Conservation (phyloP, 2,888 invertebrate species). For the Mesochorus sp. region DNA sequence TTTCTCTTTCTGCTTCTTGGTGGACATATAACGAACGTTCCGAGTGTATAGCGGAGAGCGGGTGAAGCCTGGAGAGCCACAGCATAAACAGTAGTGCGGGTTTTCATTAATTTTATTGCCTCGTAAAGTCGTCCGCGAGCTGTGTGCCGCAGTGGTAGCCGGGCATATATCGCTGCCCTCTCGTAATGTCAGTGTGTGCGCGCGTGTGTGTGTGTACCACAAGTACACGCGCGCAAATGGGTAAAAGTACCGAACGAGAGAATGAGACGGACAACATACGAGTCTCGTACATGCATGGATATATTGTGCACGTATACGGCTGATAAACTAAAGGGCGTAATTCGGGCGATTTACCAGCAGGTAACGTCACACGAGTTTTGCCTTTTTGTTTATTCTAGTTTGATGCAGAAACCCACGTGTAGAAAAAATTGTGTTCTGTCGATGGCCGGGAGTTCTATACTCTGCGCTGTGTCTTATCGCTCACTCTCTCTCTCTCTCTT, state of each 20-base stretch:
- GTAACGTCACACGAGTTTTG: neutral
- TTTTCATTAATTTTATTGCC: conserved; percentile 72
- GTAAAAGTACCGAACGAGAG: conserved; percentile 11
- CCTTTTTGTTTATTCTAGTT: conserved; percentile 4
- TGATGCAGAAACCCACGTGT: neutral
- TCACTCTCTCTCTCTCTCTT: conserved; percentile 34
- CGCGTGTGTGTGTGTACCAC: conserved; percentile 7
- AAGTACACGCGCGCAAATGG: conserved; percentile 18
- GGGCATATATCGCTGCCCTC: conserved; percentile 46
- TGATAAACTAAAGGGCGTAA: conserved; percentile 16
- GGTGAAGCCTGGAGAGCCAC: conserved; percentile 33
- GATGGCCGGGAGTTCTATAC: conserved; percentile 9
- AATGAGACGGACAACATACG: neutral
- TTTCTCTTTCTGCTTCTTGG: neutral
- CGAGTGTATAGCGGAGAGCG: conserved; percentile 11
- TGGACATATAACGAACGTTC: conserved; percentile 45
- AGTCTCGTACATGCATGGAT: neutral
- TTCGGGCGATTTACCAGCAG: neutral
- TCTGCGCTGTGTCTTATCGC: neutral
- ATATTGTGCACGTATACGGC: no score
- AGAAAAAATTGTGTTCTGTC: conserved; percentile 7
- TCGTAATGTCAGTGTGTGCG: neutral
- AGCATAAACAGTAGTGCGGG: conserved; percentile 68
- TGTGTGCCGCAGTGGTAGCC: conserved; percentile 54
- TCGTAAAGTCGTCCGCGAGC: conserved; percentile 68